phyloP scores from a whole-genome alignment of 2,797 vertebrate species.

The Ceryle rudis region DNA sequence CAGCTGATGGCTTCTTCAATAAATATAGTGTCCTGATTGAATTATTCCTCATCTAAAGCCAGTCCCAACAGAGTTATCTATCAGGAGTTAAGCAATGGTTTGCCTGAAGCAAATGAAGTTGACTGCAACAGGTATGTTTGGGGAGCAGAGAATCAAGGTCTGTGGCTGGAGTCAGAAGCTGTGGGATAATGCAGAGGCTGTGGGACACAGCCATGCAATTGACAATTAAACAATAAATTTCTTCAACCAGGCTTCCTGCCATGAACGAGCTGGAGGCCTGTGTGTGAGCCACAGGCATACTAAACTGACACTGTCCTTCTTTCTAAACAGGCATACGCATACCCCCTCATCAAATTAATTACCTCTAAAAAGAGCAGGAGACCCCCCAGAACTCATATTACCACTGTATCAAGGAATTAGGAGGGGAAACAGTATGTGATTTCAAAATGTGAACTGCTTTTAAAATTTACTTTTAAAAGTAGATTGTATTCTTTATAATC shows the following conservation, averaged over 20 bases:
- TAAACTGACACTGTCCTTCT: neutral
- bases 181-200: neutral
- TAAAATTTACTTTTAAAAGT: neutral
- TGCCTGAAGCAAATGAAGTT: neutral
- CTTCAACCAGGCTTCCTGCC: neutral
- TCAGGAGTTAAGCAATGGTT: neutral
- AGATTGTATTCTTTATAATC: neutral
- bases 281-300: neutral
- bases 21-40: neutral
- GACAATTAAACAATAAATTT: neutral
- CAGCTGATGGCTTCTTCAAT: neutral
- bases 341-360: neutral
- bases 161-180: neutral
- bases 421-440: neutral
- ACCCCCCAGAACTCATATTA: neutral
- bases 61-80: neutral
- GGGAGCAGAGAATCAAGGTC: neutral
- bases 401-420: neutral
- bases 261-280: neutral
- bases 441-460: neutral
- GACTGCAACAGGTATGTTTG: neutral
- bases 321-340: neutral
- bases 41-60: neutral
- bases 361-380: neutral
- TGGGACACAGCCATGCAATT: neutral